phyloP scores from a whole-genome alignment of 2,797 vertebrate species.

The Alca torda region DNA sequence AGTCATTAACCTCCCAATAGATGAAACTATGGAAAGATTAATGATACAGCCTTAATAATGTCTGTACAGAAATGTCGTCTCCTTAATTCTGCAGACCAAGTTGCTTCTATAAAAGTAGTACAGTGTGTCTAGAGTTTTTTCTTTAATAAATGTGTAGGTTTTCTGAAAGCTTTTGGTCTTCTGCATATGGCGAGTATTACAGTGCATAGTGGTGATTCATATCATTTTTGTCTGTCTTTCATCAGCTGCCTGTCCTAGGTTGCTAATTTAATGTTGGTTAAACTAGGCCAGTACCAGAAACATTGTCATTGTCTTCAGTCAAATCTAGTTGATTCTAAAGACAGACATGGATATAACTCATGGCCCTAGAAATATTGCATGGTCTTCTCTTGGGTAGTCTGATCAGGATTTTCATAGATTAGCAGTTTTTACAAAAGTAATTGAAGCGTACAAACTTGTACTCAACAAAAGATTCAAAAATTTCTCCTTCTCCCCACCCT shows the following conservation, averaged over 20 bases:
- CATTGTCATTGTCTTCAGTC: background rate
- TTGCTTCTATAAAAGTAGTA: background rate
- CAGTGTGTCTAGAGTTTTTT: background rate
- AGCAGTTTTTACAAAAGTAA: background rate
- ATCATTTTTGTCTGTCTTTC: slow-evolving; percentile 20
- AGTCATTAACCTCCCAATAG: background rate
- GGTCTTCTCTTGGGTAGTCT: background rate
- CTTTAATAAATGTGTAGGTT: background rate
- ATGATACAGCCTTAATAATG: background rate
- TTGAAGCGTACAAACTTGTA: background rate
- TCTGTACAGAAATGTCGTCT: background rate
- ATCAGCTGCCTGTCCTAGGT: background rate
- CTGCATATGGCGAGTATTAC: background rate
- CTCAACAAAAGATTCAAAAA: background rate
- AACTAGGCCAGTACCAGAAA: background rate
- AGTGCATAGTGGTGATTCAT: background rate
- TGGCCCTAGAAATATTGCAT: background rate
- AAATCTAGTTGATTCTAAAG: background rate
- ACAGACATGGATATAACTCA: background rate
- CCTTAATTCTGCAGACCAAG: background rate
- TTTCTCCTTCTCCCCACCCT: background rate
- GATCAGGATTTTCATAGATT: background rate
- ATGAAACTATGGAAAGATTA: background rate
- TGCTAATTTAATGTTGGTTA: slow-evolving; percentile 16
- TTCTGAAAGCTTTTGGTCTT: background rate